Evolutionary conservation across 2,113 vertebrate species (phyloP), one percentile per base, ranked within the genome.

Genomic region (Pterophyllum scalare): DNA sequence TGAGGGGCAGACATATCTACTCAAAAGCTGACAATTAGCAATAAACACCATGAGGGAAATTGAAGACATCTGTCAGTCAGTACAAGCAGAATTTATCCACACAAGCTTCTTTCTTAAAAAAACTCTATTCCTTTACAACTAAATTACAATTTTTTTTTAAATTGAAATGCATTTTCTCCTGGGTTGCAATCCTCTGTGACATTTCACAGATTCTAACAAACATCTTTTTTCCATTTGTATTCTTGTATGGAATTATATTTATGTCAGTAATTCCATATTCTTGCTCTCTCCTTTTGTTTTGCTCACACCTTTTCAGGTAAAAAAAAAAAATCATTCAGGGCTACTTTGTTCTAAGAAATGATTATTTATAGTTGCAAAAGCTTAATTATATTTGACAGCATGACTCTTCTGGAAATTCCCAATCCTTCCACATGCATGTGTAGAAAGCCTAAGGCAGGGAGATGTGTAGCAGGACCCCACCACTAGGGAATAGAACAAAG

Each of bases 1-100:
- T 79, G 17, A 24, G 84, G 60, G 75, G 11, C 15, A 65, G 31
- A 72, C 15, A 19, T 24, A 72, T 87, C 62, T 49, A 60, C 64
- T 80, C 38, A 78, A 11, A 77, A 80, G n/a, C 8, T 14, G 54
- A 79, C 31, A 54, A 46, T 75, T 67, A 17, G 75, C 35, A 70
- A 20, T 33, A 76, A 84, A 76, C 35, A 74, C 43, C 76, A 26
- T 15, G 7, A 11, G 28, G 19, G 11, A 74, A 74, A 35, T 22
- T 8, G 26, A 85, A 75, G 35, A 52, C 38, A 49, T 70, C 28
- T 33, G 22, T 38, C 26, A 70, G 64, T 31, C 38, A 6, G 2
- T 24, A 77, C 10, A 20, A 60, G 1, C 61, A 35, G 52, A 54
- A 56, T 64, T 9, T 13, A 35, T 62, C 58, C 22, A 72, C 75